phyloP scores from a whole-genome alignment of 1,140 invertebrate species.

The Melitaea cinxia region DNA sequence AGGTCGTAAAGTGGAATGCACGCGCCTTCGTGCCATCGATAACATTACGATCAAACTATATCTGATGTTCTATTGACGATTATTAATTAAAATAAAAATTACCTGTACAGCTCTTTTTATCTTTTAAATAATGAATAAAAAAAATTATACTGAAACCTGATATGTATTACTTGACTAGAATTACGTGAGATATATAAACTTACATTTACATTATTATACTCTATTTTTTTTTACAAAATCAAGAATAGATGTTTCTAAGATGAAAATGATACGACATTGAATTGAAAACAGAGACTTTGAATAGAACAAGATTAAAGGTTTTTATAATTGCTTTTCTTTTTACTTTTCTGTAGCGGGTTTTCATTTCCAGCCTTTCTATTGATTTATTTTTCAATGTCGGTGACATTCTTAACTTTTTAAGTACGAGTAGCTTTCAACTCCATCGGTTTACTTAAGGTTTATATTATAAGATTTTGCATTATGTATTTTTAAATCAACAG shows the following conservation, averaged over 20 bases:
- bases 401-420: neutral
- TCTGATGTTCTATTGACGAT: conserved; percentile 37
- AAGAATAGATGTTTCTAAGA: too few relatives aligned
- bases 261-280: neutral
- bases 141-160: too few relatives aligned
- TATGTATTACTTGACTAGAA: too few relatives aligned
- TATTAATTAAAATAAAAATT: conserved; percentile 32
- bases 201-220: too few relatives aligned
- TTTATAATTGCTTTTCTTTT: conserved; percentile 4
- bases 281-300: neutral
- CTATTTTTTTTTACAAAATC: too few relatives aligned
- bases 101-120: too few relatives aligned
- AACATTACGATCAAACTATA: conserved; percentile 69
- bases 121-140: too few relatives aligned
- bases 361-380: conserved; percentile 1
- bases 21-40: conserved; percentile 73
- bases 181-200: too few relatives aligned
- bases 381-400: neutral
- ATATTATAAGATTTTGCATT: neutral
- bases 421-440: neutral
- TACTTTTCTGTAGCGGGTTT: neutral
- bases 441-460: neutral
- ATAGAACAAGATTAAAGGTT: neutral
- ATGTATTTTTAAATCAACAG: neutral
- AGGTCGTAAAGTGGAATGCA: conserved; percentile 76